A percentile compares a stretch with the other conserved stretches of the same genome.
Conservation (phyloP, 2,888 invertebrate species). For the Teleogryllus oceanicus region DNA sequence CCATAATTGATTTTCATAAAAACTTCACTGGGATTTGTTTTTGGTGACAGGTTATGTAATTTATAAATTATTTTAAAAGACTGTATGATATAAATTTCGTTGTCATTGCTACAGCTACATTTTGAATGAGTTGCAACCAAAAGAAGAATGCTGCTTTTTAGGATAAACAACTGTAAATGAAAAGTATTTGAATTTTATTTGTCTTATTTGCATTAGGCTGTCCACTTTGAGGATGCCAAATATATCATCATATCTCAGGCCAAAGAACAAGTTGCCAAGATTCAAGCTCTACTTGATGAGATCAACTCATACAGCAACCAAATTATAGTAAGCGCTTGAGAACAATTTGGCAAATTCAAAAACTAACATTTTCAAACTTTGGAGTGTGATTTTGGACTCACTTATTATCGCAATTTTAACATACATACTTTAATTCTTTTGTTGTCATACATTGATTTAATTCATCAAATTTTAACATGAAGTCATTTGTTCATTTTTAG, state of each 20-base stretch:
- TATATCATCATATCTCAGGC: conserved; percentile 54
- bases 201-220: conserved; percentile 48
- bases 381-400: too few species aligned
- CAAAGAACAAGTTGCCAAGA: conserved; percentile 49
- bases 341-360: not conserved
- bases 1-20: too few species aligned
- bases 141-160: too few species aligned
- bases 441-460: too few species aligned
- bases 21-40: too few species aligned
- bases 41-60: not conserved
- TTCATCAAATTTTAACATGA: too few species aligned
- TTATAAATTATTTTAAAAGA: conserved; percentile 4
- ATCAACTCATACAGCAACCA: conserved; percentile 53
- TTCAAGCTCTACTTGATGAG: conserved; percentile 52
- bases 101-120: too few species aligned
- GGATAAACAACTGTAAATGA: not conserved
- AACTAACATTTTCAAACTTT: not conserved
- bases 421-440: too few species aligned
- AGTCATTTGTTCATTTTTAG: too few species aligned
- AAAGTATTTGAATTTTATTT: conserved; percentile 37
- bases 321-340: conserved; percentile 51
- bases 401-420: too few species aligned
- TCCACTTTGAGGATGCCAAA: conserved; percentile 59
- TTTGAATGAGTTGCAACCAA: too few species aligned
- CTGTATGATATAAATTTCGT: not conserved